These are phyloP conservation scores for Cyclargus thomasi DNA, from an alignment of 1,140 invertebrate genomes.

Conservation along the genomic window DNA sequence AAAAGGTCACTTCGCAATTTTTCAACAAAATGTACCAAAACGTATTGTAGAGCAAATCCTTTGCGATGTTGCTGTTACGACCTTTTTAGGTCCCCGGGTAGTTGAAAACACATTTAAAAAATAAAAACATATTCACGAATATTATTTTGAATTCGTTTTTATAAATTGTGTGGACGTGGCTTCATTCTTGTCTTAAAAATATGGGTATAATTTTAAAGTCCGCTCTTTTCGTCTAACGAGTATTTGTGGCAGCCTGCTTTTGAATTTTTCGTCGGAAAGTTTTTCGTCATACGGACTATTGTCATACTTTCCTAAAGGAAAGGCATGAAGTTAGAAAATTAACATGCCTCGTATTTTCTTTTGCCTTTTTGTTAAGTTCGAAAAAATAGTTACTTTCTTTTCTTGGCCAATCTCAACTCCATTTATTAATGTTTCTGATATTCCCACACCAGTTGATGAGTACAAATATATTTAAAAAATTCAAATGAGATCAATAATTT, in stretches of 20 bases:
- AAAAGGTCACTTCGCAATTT: no score
- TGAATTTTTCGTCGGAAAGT: conserved; percentile 9
- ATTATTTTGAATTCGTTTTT: background rate
- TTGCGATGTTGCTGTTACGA: no score
- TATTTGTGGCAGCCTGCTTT: conserved; percentile 2
- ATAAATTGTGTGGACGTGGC: background rate
- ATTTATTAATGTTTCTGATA: background rate
- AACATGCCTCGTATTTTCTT: conserved; percentile 2
- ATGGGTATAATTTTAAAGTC: background rate
- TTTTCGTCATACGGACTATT: conserved; percentile 14
- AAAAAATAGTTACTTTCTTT: no score
- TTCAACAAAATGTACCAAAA: no score
- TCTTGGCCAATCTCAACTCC: no score
- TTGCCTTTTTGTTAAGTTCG: background rate
- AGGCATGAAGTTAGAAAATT: background rate
- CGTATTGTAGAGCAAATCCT: no score
- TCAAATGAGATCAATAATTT: background rate
- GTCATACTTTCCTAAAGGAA: conserved; percentile 1
- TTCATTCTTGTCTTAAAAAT: conserved; percentile 1
- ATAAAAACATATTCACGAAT: no score
- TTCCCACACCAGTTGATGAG: background rate
- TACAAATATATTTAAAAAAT: background rate
- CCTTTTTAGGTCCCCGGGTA: no score
- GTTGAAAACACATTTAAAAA: no score
- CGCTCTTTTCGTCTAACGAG: background rate